Conservation (phyloP, 2,797 vertebrate genomes). For the Saxicola maurus region DNA sequence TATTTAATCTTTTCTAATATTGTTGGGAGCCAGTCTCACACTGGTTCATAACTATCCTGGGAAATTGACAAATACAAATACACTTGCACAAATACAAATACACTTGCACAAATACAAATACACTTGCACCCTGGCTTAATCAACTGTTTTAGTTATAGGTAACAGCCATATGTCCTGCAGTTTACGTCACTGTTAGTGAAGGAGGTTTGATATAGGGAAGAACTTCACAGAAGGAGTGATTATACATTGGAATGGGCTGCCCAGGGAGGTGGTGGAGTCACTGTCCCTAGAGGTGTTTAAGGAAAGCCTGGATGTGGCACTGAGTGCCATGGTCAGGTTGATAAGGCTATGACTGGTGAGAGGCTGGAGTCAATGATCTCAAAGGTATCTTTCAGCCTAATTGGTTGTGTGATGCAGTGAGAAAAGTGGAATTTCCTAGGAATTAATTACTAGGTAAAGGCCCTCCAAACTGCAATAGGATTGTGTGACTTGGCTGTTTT, state of each 20-base stretch:
- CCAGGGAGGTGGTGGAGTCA: neutral
- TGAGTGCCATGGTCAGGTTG: neutral
- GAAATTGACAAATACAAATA: neutral
- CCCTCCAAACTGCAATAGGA: neutral
- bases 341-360: neutral
- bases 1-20: neutral
- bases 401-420: neutral
- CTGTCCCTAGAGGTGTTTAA: neutral
- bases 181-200: neutral
- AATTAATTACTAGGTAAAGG: neutral
- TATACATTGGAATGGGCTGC: neutral
- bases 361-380: too few relatives aligned
- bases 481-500: neutral
- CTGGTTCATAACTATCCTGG: neutral
- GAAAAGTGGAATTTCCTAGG: neutral
- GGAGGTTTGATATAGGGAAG: neutral
- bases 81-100: too few relatives aligned
- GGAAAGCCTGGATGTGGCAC: neutral
- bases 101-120: too few relatives aligned
- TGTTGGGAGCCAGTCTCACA: neutral
- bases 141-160: neutral
- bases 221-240: neutral
- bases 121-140: neutral
- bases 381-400: neutral
- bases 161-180: neutral